Base-by-base conservation (phyloP, 2,888 invertebrate species). In the Cryptophagus acutangulus region DNA sequence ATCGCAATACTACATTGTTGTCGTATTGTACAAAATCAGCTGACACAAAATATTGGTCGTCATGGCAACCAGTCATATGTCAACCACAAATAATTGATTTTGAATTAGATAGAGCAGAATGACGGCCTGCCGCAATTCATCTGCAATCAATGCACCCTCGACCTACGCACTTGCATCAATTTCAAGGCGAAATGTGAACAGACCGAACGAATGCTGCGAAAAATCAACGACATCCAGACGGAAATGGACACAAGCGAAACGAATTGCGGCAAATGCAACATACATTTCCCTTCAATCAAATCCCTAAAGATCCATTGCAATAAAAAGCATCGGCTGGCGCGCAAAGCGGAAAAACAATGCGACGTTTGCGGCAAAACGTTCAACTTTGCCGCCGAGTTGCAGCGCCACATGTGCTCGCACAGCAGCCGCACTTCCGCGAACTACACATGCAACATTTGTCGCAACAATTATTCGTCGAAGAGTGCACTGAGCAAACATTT, bases 131-230 rank as follows among this genome's bases (percentile, higher is more conserved):
- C 55, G 3, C 53, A 53, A 37, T 41, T 30, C 18, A 55, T 57
- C 28, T 57, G 57, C 40, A 43, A 40, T 30, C 39, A 30, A 5
- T 57, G 57, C 34, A 40, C 41, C 16, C 34, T 43, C 17, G 51
- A 55, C 29, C 36, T 57, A 15, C 40, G 48, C 40, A 46, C 44
- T 17, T 51, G 50, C 10, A 16, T 52, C 4, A 43, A 42, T 42
- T 57, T 57, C 38, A 55, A 49, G 39, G 30, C 47, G 6, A 52
- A 50, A 46, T 57, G 57, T 33, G 52, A 53, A 43, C 25, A 35
- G 14, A 48, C 55, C 6, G 43, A 48, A 41, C 20, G 36, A 31
- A 46, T 31, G 10, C 30, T 44, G 12, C 17, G 26, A 4, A 24
- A 36, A 12, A 12, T 25, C 20, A 14, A 26, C 14, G 36, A 36